These are phyloP conservation scores for Physella acuta DNA, from an alignment of 1,140 invertebrate species.

Conservation along the genomic window DNA sequence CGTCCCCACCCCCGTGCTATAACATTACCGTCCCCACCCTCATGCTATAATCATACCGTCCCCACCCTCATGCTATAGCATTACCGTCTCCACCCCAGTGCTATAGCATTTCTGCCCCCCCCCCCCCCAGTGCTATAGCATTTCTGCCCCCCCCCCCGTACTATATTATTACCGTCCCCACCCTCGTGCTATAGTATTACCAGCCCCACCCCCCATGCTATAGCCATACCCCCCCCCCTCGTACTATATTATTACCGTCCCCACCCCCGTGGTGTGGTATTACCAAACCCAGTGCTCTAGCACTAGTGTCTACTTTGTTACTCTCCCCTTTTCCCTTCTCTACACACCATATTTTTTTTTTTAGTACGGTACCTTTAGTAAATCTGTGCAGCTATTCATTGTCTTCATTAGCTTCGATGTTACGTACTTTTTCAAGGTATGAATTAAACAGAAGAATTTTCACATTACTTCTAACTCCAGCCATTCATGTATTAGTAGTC, in stretches of 20 bases:
- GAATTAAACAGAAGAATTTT: no score
- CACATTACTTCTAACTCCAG: no score
- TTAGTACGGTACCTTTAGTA: no score
- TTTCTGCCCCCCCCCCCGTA: neutral
- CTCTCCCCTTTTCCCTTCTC: slow-evolving; percentile 1
- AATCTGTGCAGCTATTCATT: no score
- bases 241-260: neutral
- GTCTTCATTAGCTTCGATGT: no score
- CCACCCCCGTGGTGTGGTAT: neutral
- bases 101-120: neutral
- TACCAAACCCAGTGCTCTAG: neutral
- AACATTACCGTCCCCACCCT: neutral
- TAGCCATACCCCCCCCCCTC: neutral
- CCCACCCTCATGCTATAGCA: no score
- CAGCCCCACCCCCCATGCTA: neutral
- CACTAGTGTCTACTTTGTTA: neutral
- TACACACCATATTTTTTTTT: neutral
- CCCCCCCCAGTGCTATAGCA: neutral
- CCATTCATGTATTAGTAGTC: no score
- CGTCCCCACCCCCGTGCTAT: neutral
- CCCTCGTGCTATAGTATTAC: neutral
- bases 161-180: no score
- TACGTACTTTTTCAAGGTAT: no score
- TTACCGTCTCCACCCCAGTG: neutral
- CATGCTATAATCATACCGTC: neutral